Evolutionary conservation across 2,888 invertebrate species (phyloP), one percentile per base, ranked within the genome.

Genomic region (Ferdinandea cuprea): DNA sequence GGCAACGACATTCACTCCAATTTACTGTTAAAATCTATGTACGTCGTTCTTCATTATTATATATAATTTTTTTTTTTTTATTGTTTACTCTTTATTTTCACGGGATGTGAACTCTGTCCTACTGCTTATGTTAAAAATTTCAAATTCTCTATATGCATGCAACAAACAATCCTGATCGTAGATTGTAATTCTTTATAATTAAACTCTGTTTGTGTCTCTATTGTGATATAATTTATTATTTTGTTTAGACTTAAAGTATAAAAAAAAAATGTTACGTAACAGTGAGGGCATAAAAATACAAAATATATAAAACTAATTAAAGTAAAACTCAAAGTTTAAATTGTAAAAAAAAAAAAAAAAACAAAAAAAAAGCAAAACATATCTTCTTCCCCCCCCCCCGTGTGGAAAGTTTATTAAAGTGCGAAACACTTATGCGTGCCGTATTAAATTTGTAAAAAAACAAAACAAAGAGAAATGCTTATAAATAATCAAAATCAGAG

Each of bases 161-260:
- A 65, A 15, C 21, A 48, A 25, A 42, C 42, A 58, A 21, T 69
- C 42, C 68, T 73, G 79, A 74, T 69, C 7, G 46, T 50, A 59
- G 58, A 76, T 63, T 69, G 50, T 69, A 69, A 63, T 63, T 58
- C 58, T 69, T 48, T 54, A 40, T 37, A 44, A 59, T 35, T 61
- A 25, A 74, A 66, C 59, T 77, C 58, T 68, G 78, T 81, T 85
- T 87, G 87, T 88, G 88, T 89, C 88, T 89, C 88, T 88, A 88
- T 89, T 88, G 89, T 89, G 89, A 89, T 89, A 89, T 89, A 88
- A 89, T 88, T 89, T 89, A 88, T 54, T 54, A 44, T 88, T 87
- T 87, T 85, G 84, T 86, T 89, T 87, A 87, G 88, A 72, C 66
- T 72, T 59, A 50, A 56, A 76, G 40, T 54, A 35, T 50, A 52